These are phyloP conservation scores for Pangasianodon gigas DNA, from an alignment of 2,113 vertebrate species.

Conservation along the genomic window DNA sequence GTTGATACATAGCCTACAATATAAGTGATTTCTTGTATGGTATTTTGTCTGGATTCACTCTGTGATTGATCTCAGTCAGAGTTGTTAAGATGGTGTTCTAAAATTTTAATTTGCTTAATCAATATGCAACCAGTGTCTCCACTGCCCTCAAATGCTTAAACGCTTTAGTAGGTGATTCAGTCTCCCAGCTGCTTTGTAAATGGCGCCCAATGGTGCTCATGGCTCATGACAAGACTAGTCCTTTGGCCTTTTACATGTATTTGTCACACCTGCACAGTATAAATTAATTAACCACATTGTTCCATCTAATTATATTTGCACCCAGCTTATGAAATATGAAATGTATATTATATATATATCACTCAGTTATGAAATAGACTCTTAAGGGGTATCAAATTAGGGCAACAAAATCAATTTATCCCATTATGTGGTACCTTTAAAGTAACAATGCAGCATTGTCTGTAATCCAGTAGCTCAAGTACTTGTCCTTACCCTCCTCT, in stretches of 20 bases:
- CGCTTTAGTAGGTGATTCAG: slow-evolving; percentile 40
- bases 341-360: neutral
- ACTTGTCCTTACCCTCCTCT: slow-evolving; percentile 82
- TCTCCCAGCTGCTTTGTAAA: slow-evolving; percentile 52
- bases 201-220: slow-evolving; percentile 15
- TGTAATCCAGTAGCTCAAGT: neutral
- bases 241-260: slow-evolving; percentile 7
- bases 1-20: neutral
- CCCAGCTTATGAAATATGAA: neutral
- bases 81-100: slow-evolving; percentile 58
- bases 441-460: neutral
- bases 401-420: neutral
- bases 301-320: neutral
- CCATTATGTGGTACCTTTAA: neutral
- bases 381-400: neutral
- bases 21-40: neutral
- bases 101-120: slow-evolving; percentile 72
- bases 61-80: slow-evolving; percentile 42
- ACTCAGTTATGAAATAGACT: neutral
- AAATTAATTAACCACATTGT: neutral
- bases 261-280: neutral
- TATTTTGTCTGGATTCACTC: slow-evolving; percentile 31
- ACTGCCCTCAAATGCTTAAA: slow-evolving; percentile 58
- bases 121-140: slow-evolving; percentile 68
- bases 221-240: slow-evolving; percentile 35